Base-by-base conservation (phyloP, 2,888 invertebrate species). In the Dicycla oo region DNA sequence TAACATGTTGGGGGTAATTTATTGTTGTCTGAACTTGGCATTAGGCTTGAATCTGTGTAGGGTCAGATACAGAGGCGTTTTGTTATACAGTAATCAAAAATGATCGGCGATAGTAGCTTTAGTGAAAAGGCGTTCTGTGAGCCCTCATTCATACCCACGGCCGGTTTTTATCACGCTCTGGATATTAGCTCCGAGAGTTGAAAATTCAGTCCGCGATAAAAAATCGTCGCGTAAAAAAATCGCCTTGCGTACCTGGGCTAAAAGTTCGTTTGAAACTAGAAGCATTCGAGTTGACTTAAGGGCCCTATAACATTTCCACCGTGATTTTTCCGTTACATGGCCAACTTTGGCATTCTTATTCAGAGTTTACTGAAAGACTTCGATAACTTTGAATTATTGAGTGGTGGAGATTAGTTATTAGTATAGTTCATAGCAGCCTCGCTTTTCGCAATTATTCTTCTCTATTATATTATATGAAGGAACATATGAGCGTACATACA, bases 1-100 rank as follows among this genome's bases (percentile, higher is more conserved):
- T 26, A 78, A 56, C 78, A 56, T 63, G 82, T 81, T 68, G 43
- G 69, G 13, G 11, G 15, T 63, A 34, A 47, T 53, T 54, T 53
- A 68, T 75, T 75, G 54, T 51, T 69, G 45, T 54, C n/a, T 43
- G 23, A 26, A 45, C 45, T 30, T 60, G 30, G 20, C 11, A 53
- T 43, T 74, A 23, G 8, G 8, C 8, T 23, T 20, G 1, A 38
- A 45, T 58, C 18, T 68, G 38, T 40, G 20, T 73, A 0, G 15
- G 5, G 7, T 61, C 30, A 23, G 3, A 40, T 38, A 26, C 10
- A 26, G 1, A 53, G 26, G 18, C 1, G 7, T 45, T 43, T 26
- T 51, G 8, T 30, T 53, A 4, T 6, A 40, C 5, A 2, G 13
- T 40, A 23, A 23, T 47, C n/a, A 11, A 43, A 30, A 57, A 49